phyloP scores from a whole-genome alignment of 2,113 vertebrate genomes.

The Globicephala melas region DNA sequence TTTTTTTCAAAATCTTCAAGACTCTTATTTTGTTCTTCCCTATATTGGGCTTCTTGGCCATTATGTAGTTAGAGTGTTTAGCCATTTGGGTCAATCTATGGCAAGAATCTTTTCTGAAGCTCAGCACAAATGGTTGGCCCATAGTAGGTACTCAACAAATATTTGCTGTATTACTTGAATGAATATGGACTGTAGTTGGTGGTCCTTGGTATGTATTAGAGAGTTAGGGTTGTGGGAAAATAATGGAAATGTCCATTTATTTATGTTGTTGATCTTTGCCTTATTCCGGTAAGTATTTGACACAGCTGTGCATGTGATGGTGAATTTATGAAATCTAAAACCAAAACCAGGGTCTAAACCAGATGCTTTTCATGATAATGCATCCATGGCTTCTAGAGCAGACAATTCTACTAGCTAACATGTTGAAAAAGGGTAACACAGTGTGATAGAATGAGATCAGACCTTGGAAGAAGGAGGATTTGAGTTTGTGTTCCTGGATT shows the following conservation, averaged over 20 bases:
- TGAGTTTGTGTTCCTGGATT: neutral
- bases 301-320: neutral
- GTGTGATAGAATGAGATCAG: neutral
- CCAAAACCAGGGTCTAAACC: neutral
- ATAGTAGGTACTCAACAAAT: neutral
- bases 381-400: neutral
- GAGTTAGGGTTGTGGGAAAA: neutral
- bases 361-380: neutral
- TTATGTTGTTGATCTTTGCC: neutral
- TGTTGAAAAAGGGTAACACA: neutral
- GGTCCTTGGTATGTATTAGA: neutral
- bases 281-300: neutral
- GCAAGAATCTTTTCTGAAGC: neutral
- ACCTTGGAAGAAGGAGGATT: neutral
- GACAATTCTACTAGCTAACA: neutral
- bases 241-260: neutral
- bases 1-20: neutral
- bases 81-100: neutral
- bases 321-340: neutral
- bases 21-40: neutral
- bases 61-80: neutral
- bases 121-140: neutral
- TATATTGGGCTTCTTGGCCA: neutral
- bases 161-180: neutral
- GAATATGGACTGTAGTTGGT: neutral